Conservation (phyloP, 1,140 invertebrate species). For the Nasonia longicornis region DNA sequence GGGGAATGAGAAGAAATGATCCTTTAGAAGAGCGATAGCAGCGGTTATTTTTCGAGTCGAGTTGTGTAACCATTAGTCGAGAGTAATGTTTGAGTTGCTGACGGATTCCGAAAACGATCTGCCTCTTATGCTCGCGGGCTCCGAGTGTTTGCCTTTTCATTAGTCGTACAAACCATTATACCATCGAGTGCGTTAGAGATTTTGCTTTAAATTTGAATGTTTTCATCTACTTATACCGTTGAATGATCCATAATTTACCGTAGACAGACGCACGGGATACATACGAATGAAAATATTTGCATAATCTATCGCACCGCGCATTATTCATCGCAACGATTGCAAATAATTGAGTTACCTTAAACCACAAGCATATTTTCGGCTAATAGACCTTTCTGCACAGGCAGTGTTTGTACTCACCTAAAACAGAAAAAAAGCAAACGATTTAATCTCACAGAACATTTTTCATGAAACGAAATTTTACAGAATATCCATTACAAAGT, state of each 20-base stretch:
- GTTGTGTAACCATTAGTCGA: background rate
- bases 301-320: background rate
- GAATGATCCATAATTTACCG: too few relatives aligned
- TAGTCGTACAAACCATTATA: background rate
- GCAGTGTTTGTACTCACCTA: slow-evolving; percentile 58
- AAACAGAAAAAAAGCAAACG: slow-evolving; percentile 54
- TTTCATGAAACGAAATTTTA: background rate
- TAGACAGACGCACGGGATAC: background rate
- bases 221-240: too few relatives aligned
- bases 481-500: background rate
- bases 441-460: background rate
- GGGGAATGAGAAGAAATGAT: too few relatives aligned
- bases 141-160: background rate
- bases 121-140: background rate
- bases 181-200: background rate
- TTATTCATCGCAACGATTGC: background rate
- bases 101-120: background rate
- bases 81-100: background rate
- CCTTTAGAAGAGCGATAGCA: too few relatives aligned
- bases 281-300: background rate
- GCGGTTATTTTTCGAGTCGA: too few relatives aligned
- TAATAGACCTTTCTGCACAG: too few relatives aligned
- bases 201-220: too few relatives aligned
- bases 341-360: background rate
- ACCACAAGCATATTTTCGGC: too few relatives aligned